Evolutionary conservation across 2,888 invertebrate genomes (phyloP).

Genomic region (Macaria notata): DNA sequence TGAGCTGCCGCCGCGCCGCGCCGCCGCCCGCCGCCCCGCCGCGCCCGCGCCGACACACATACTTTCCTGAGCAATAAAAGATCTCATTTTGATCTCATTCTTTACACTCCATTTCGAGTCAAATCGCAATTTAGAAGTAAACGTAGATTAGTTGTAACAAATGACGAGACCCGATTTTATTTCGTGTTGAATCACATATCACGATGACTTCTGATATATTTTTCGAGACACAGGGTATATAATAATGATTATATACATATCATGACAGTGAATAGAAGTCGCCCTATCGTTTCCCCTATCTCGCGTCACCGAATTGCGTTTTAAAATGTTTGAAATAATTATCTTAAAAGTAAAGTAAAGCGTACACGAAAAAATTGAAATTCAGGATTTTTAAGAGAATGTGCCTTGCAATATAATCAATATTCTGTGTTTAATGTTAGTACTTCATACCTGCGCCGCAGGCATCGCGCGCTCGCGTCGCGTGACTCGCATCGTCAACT

Average conservation of each 20-base stretch:
- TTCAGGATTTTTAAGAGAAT: slow-evolving; percentile 81
- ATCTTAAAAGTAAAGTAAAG: slow-evolving; percentile 45
- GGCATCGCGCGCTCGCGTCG: slow-evolving; percentile 26
- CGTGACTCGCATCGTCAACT: slow-evolving; percentile 14
- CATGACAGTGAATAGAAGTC: slow-evolving; percentile 64
- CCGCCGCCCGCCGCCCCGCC: slow-evolving; percentile 2
- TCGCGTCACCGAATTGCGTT: slow-evolving; percentile 24
- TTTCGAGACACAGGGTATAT: slow-evolving; percentile 79
- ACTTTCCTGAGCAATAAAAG: slow-evolving; percentile 50
- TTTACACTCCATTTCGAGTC: slow-evolving; percentile 47
- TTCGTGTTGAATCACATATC: slow-evolving; percentile 48
- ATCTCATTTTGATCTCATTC: slow-evolving; percentile 62
- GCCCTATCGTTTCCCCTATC: slow-evolving; percentile 45
- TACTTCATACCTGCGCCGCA: slow-evolving; percentile 64
- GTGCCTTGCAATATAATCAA: slow-evolving; percentile 82
- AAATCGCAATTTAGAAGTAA: slow-evolving; percentile 57
- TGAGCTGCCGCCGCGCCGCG: slow-evolving; percentile 48
- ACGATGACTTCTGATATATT: slow-evolving; percentile 61
- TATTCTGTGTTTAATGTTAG: slow-evolving; percentile 82
- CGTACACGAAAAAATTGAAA: slow-evolving; percentile 72
- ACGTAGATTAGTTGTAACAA: slow-evolving; percentile 30
- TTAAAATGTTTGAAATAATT: slow-evolving; percentile 32
- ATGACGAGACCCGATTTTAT: slow-evolving; percentile 28
- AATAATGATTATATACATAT: slow-evolving; percentile 77
- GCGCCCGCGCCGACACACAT: slow-evolving; percentile 16